Conservation (phyloP, 2,113 vertebrate species). For the Muntiacus reevesi region DNA sequence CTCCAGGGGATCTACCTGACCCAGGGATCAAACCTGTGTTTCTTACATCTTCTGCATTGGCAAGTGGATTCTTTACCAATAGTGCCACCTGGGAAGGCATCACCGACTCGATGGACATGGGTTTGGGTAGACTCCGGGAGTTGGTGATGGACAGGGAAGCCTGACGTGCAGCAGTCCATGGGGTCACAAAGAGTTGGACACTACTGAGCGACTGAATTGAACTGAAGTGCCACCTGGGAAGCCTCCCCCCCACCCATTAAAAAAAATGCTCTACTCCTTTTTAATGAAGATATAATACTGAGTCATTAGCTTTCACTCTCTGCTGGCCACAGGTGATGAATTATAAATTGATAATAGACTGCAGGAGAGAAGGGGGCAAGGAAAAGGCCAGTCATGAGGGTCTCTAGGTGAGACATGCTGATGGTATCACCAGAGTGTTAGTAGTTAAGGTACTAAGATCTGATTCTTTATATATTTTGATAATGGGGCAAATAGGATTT, state of each 20-base stretch:
- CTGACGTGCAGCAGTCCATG: neutral
- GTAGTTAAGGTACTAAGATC: neutral
- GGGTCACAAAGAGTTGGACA: neutral
- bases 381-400: neutral
- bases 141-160: neutral
- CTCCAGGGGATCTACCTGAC: neutral
- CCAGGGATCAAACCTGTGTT: neutral
- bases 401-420: neutral
- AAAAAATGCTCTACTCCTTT: neutral
- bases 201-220: rapidly evolving
- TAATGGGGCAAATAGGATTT: neutral
- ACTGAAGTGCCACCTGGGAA: neutral
- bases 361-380: neutral
- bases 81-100: neutral
- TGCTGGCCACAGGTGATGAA: neutral
- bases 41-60: neutral
- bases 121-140: neutral
- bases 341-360: neutral
- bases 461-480: neutral
- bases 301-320: neutral
- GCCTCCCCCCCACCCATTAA: rapidly evolving
- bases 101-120: neutral
- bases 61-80: neutral
- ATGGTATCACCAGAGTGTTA: neutral
- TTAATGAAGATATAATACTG: neutral